Evolutionary conservation across 2,113 vertebrate species (phyloP).

Genomic region (Caretta caretta): DNA sequence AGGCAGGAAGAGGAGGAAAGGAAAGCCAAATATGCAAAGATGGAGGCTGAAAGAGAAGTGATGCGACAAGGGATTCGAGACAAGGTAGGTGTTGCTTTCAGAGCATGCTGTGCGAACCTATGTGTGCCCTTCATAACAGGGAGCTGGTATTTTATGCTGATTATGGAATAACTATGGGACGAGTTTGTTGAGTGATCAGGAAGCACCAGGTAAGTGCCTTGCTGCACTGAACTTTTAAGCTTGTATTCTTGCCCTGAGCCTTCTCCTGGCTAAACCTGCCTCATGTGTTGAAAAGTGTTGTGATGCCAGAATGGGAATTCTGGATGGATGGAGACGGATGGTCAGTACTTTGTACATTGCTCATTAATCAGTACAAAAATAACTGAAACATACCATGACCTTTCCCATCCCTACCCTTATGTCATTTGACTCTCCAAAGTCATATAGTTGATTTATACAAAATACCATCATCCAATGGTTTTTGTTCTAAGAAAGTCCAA

Average conservation of each 20-base stretch:
- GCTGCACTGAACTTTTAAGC: not conserved
- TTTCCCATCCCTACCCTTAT: not conserved
- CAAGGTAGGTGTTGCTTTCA: constrained; percentile 82
- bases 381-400: not conserved
- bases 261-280: not conserved
- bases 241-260: fast-evolving
- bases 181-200: not conserved
- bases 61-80: constrained; percentile 94
- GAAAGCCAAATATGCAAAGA: constrained; percentile 92
- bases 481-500: not conserved
- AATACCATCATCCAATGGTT: not conserved
- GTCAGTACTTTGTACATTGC: too few relatives aligned
- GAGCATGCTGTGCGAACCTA: fast-evolving
- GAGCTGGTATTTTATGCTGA: not conserved
- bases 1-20: constrained; percentile 93
- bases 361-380: not conserved
- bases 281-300: not conserved
- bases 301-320: not conserved
- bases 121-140: not conserved
- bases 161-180: not conserved
- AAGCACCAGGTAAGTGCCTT: not conserved
- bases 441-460: not conserved
- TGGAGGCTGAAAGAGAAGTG: constrained; percentile 93
- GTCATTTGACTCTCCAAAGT: not conserved
- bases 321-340: not conserved